Evolutionary conservation across 2,888 invertebrate genomes (phyloP).

Genomic region (Harpalus rubripes): DNA sequence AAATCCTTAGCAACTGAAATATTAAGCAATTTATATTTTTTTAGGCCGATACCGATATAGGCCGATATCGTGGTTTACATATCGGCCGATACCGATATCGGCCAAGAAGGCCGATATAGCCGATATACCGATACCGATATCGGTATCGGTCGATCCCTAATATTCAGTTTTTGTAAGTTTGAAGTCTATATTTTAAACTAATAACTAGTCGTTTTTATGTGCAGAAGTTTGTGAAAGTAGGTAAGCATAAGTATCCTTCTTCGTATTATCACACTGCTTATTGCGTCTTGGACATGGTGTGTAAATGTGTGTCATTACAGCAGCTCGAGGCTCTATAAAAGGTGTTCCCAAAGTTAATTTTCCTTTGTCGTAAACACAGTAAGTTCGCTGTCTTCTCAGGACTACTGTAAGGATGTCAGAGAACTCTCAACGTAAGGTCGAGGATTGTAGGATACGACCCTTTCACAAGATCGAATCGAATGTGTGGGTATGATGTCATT

Average conservation of each 20-base stretch:
- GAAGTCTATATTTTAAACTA: no score
- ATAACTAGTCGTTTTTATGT: no score
- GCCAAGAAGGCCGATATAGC: no score
- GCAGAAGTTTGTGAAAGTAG: slow-evolving; percentile 1
- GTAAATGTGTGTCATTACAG: slow-evolving; percentile 41
- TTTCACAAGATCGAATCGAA: neutral
- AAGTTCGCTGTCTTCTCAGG: slow-evolving; percentile 13
- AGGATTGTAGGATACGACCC: neutral
- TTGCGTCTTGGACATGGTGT: slow-evolving; percentile 4
- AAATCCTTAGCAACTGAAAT: no score
- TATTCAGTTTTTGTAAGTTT: no score
- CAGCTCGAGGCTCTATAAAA: slow-evolving; percentile 36
- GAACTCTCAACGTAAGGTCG: neutral
- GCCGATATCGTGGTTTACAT: no score
- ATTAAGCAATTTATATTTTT: no score
- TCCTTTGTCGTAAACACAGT: slow-evolving; percentile 44
- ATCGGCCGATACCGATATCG: no score
- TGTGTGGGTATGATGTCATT: slow-evolving; percentile 11
- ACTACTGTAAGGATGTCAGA: neutral
- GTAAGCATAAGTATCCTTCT: no score
- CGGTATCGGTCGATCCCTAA: no score
- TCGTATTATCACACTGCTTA: neutral
- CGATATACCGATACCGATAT: no score
- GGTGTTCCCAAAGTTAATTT: slow-evolving; percentile 57
- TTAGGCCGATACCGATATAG: no score